Base-by-base conservation (phyloP, 2,113 vertebrate species). In the Crocuta crocuta region DNA sequence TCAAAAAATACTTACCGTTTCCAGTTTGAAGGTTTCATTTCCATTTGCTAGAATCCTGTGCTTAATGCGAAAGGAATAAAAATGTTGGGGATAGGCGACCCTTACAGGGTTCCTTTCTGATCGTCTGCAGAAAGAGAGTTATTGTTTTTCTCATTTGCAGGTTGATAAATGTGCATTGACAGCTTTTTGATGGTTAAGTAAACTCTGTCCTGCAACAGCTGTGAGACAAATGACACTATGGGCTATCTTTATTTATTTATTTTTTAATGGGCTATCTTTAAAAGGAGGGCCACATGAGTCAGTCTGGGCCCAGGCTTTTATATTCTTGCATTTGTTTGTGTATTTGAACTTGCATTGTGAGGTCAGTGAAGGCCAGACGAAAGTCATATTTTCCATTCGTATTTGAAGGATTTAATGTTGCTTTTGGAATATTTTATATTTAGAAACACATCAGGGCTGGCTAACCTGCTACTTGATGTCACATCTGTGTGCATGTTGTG, bases 161-260 rank as follows among this genome's bases (percentile, higher is more conserved):
- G 86, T 94, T 94, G 86, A 98, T 94, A 55, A 1, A 17, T 96
- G 96, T 98, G 74, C 83, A 85, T 95, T 97, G 97, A 98, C 94
- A 97, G 95, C 94, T 98, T 98, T 98, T 97, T 98, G 91, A 95
- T 98, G 88, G 96, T 98, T 98, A 97, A 98, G 95, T 98, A 98
- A 98, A 97, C 92, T 97, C 95, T 97, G 95, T 95, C 95, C 96
- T 88, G 24, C 65, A 98, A 88, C 96, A 98, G 97, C 98, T 98
- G 97, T 97, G 96, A 98, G 95, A 81, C 80, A 97, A 94, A 97
- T 45, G 95, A 95, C 53, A 95, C 96, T 43, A 2, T 31, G 85
- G 96, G 93, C 90, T 97, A 45, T 88, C 86, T 95, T 95, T 97
- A 93, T 39, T 39, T 39, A 39, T 39, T 39, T 4, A 39, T 39